Percentiles rank a stretch among this genome's conserved stretches.
Evolutionary conservation across 1,140 invertebrate species (phyloP).

Genomic region (Apis mellifera): DNA sequence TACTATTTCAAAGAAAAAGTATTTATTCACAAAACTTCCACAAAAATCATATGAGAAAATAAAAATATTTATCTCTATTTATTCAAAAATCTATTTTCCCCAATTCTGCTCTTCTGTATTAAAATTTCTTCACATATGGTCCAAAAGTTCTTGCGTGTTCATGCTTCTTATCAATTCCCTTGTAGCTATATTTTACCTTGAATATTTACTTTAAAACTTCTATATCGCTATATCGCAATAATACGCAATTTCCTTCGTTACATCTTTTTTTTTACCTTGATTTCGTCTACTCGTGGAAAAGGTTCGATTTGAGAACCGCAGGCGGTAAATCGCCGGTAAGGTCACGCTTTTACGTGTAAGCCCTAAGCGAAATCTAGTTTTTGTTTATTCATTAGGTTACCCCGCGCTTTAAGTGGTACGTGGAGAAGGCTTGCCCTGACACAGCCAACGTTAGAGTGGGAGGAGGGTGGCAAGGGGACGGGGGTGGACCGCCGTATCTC

Average conservation of each 20-base stretch:
- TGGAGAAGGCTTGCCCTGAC: conserved; percentile 58
- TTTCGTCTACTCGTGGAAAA: not conserved
- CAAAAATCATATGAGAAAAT: no score
- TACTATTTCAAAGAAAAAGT: no score
- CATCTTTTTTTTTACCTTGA: not conserved
- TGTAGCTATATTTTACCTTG: no score
- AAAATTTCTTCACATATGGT: no score
- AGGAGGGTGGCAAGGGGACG: conserved; percentile 9
- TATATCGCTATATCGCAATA: no score
- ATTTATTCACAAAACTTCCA: no score
- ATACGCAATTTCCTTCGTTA: not conserved
- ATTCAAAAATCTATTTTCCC: no score
- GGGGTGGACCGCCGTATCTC: conserved; percentile 74
- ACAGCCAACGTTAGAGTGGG: conserved; percentile 4
- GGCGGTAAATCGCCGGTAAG: conserved; percentile 74
- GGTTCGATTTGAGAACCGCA: conserved; percentile 63
- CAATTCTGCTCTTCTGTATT: no score
- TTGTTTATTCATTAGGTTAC: conserved; percentile 81
- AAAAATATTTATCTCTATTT: no score
- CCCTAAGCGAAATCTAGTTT: conserved; percentile 79
- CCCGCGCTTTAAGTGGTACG: conserved; percentile 76
- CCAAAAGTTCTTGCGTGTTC: no score
- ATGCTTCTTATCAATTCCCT: no score
- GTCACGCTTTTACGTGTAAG: conserved; percentile 80
- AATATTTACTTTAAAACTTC: no score